These are phyloP conservation scores for Chrysolina oricalcia DNA, from an alignment of 2,888 invertebrate genomes.

Conservation along the genomic window DNA sequence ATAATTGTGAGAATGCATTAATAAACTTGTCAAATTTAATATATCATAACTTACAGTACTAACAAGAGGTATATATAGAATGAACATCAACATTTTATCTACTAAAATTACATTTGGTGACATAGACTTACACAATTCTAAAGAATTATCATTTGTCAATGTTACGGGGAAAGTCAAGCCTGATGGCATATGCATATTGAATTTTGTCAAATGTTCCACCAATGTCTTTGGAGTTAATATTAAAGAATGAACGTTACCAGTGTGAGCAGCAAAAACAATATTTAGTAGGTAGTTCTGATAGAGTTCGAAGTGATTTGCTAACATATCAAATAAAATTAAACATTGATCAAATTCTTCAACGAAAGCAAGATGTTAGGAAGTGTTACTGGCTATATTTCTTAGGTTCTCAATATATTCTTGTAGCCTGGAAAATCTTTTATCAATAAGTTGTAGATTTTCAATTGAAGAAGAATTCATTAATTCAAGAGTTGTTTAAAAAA, in stretches of 20 bases:
- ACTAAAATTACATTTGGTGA: neutral
- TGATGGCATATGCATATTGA: neutral
- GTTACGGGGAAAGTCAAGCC: neutral
- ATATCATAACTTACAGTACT: constrained; percentile 2
- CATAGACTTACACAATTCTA: neutral
- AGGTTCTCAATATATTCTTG: neutral
- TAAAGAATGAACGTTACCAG: neutral
- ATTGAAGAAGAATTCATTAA: neutral
- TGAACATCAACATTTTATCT: neutral
- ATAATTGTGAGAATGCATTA: neutral
- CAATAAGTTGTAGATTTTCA: neutral
- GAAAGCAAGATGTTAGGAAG: neutral
- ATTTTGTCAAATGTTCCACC: neutral
- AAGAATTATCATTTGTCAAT: neutral
- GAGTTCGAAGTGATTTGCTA: neutral
- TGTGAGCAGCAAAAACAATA: too few relatives aligned
- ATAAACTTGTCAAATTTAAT: neutral
- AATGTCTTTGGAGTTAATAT: neutral
- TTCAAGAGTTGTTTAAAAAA: neutral
- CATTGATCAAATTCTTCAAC: neutral
- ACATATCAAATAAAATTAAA: neutral
- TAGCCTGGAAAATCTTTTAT: neutral
- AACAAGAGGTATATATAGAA: neutral
- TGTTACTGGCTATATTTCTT: neutral
- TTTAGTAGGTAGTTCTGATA: neutral